phyloP scores from a whole-genome alignment of 2,888 invertebrate genomes.

The Acleris laterana region DNA sequence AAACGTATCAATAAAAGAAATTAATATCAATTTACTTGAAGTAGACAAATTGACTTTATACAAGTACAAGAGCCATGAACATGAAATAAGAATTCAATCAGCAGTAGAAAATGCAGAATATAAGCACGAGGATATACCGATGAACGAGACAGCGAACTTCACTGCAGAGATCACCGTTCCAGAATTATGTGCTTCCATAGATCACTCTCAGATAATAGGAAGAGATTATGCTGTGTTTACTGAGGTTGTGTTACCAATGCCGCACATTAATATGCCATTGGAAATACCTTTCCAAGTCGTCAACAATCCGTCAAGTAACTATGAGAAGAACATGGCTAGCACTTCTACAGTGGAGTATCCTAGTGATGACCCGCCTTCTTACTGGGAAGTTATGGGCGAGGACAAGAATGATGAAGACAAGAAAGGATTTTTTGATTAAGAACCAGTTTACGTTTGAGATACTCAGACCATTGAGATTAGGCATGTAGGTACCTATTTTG shows the following conservation, averaged over 20 bases:
- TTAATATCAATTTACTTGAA: constrained; percentile 15
- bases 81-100: no score
- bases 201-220: constrained; percentile 20
- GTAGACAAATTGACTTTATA: constrained; percentile 16
- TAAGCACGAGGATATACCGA: not conserved
- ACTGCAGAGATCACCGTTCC: constrained; percentile 14
- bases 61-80: no score
- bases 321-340: not conserved
- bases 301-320: not conserved
- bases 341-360: not conserved
- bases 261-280: constrained; percentile 16
- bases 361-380: constrained; percentile 13
- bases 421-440: not conserved
- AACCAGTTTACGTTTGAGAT: no score
- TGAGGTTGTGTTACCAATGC: constrained; percentile 11
- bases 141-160: constrained; percentile 5
- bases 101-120: no score
- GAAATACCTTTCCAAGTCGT: constrained; percentile 30
- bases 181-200: constrained; percentile 16
- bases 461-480: no score
- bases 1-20: constrained; percentile 10
- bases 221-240: constrained; percentile 17
- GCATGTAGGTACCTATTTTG: no score
- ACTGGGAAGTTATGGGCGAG: constrained; percentile 30
- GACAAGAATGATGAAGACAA: not conserved